Base-by-base conservation (phyloP, 37 sponge, comb jelly and placozoan species). In the Corticium candelabrum region DNA sequence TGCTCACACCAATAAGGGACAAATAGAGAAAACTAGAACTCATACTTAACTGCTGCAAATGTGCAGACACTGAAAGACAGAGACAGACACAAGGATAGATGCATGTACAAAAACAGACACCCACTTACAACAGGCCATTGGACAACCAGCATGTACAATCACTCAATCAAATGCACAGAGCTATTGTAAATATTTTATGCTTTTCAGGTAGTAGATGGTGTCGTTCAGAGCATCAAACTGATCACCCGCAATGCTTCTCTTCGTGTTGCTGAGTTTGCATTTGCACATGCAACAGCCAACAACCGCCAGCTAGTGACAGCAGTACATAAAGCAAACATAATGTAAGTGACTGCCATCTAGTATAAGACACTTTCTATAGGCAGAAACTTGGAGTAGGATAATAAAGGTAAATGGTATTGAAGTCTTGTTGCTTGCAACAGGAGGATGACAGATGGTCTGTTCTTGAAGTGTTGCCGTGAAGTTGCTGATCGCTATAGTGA, bases 281-380 rank as follows among this genome's bases (percentile, higher is more conserved):
- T 99, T 82, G 69, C 90, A 36, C 94, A 99, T 82, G 99, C 99
- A 39, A 68, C 50, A 2, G 75, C 82, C 40, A 83, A 84, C 3
- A 88, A 86, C 0, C 68, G 99, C 39, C 81, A 83, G 76, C 70
- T 74, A n/a, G 89, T 99, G 29, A 90, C 89, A 15, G 96, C 96
- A 39, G 91, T 99, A 0, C 99, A 99, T 86, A 99, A 99, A 79
- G 87, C 99, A 67, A 99, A 94, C 87, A 99, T 94, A 38, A 95
- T 95, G 99, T 76, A 50, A 74, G 85, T 32, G 3, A n/a, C 77
- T 2, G 40, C n/a, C n/a, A n/a, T n/a, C n/a, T n/a, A n/a, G n/a
- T n/a, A n/a, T n/a, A n/a, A n/a, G n/a, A n/a, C n/a, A n/a, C n/a
- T n/a, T n/a, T n/a, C n/a, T n/a, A n/a, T n/a, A n/a, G n/a, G n/a